A percentile compares a stretch with the other conserved stretches of the same genome.
phyloP scores from a whole-genome alignment of 2,888 invertebrate genomes.

The Phlogophora meticulosa region DNA sequence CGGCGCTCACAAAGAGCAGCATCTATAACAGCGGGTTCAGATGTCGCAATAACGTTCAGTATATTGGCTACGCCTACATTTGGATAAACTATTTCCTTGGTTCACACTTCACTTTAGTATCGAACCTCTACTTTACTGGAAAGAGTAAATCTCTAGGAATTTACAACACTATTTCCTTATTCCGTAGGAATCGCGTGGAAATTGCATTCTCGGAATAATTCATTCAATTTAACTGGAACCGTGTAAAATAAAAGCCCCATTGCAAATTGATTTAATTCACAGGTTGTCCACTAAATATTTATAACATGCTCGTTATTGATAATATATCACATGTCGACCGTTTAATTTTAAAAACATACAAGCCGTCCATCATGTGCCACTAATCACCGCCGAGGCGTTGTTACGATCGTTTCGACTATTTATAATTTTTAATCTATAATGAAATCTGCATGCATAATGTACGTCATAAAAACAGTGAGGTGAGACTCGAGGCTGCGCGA shows the following conservation, averaged over 20 bases:
- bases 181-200: background rate
- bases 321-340: conserved; percentile 56
- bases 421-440: conserved; percentile 81
- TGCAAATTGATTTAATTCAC: conserved; percentile 42
- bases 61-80: conserved; percentile 40
- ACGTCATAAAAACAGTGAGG: conserved; percentile 71
- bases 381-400: conserved; percentile 68
- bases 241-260: conserved; percentile 29
- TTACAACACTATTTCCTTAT: conserved; percentile 29
- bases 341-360: conserved; percentile 63
- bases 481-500: conserved; percentile 74
- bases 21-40: conserved; percentile 36
- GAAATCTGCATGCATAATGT: conserved; percentile 81
- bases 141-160: conserved; percentile 12
- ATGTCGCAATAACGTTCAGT: conserved; percentile 36
- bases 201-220: background rate
- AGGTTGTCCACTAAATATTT: conserved; percentile 51
- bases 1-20: conserved; percentile 39
- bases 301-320: conserved; percentile 59
- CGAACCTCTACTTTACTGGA: conserved; percentile 11
- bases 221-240: conserved; percentile 6
- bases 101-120: conserved; percentile 30
- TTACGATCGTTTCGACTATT: conserved; percentile 74
- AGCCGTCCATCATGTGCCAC: conserved; percentile 56
- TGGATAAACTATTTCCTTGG: conserved; percentile 33